Evolutionary conservation across 2,113 vertebrate genomes (phyloP), one percentile per base, ranked within the genome.

Genomic region (Mystacornis crossleyi): DNA sequence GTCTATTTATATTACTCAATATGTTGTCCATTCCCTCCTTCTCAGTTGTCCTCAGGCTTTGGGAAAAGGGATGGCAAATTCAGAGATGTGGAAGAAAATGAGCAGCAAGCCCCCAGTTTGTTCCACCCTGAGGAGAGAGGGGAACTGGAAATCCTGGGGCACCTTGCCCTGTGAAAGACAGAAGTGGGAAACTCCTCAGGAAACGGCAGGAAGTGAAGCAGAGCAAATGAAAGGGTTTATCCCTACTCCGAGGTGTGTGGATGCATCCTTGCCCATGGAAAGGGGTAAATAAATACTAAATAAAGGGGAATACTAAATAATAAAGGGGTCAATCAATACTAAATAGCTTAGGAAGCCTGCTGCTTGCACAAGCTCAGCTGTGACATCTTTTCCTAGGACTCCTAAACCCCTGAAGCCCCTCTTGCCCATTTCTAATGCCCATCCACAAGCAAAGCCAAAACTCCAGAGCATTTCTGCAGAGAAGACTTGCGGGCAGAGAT

Each of bases 241-340:
- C 19, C 19, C n/a, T 42, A 7, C 25, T 43, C 31, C 36, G 40
- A 75, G 28, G 23, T 6, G 14, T 45, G n/a, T 0, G 0, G 8
- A 18, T 0, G 0, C 7, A 28, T 73, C 73, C 36, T 43, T 73
- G 42, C 47, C 11, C 31, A 33, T 2, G 19, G 73, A 70, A 81
- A 50, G 15, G 17, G 28, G 8, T 16, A 42, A 55, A 77, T 34
- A 82, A 61, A 77, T 33, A 42, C 18, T 42, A 55, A 55, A 55
- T 42, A 36, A 69, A 36, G 31, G 40, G 21, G 8, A 55, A 69
- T 23, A 34, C 14, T 55, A 62, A 70, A 83, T 48, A 69, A 42
- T 61, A 36, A 61, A 34, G 47, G 24, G 4, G 17, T 34, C 3
- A 69, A 42, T 12, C 50, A 36, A 54, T 14, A 66, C 11, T 18